Percentiles rank a stretch among this genome's conserved stretches.
Conservation (phyloP, 2,888 invertebrate species). For the Petrolisthes cinctipes region DNA sequence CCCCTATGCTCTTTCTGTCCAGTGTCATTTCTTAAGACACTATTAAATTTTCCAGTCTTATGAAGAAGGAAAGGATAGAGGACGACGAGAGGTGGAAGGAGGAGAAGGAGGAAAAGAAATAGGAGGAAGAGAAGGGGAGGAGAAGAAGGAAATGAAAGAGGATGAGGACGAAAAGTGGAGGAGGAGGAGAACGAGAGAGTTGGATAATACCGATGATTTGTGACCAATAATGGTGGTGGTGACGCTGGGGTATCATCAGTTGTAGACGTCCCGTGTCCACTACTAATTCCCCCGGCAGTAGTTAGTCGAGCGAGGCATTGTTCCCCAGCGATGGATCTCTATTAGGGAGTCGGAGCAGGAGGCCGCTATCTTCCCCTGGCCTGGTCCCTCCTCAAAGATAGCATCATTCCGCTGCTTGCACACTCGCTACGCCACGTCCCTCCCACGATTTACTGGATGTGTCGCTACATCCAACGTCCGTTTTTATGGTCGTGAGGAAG, state of each 20-base stretch:
- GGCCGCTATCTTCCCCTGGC: not conserved
- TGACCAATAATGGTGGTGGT: slow-evolving; percentile 17
- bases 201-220: slow-evolving; percentile 33
- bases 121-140: not conserved
- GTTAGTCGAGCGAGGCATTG: not conserved
- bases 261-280: not conserved
- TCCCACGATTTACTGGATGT: not conserved
- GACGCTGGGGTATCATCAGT: slow-evolving; percentile 17
- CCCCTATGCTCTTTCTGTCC: too few relatives aligned
- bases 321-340: not conserved
- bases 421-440: not conserved
- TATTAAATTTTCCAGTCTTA: too few relatives aligned
- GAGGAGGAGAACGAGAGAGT: not conserved
- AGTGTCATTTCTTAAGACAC: too few relatives aligned
- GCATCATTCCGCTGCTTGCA: not conserved
- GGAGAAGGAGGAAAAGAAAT: too few relatives aligned
- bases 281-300: not conserved
- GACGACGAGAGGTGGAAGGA: not conserved
- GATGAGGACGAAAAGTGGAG: too few relatives aligned
- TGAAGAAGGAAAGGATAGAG: not conserved
- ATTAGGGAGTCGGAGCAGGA: slow-evolving; percentile 15
- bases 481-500: not conserved
- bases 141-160: not conserved
- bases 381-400: not conserved
- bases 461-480: not conserved